phyloP scores from a whole-genome alignment of 2,113 vertebrate genomes.

The Perca flavescens region DNA sequence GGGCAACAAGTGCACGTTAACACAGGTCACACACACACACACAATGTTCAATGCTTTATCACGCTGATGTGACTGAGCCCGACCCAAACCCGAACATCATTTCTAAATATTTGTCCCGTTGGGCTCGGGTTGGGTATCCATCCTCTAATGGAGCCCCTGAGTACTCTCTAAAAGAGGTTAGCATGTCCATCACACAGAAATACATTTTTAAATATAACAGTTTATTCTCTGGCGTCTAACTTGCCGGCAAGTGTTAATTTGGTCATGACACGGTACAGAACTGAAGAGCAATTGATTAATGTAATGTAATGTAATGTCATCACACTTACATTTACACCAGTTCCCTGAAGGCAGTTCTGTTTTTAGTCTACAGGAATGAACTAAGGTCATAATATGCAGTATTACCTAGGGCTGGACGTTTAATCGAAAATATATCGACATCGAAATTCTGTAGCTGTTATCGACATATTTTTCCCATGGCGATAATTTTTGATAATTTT shows the following conservation, averaged over 20 bases:
- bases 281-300: conserved; percentile 18
- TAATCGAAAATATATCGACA: no score
- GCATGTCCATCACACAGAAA: conserved; percentile 13
- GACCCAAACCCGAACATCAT: no score
- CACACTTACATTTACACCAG: conserved; percentile 32
- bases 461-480: no score
- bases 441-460: no score
- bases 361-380: conserved; percentile 45
- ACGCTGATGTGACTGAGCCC: no score
- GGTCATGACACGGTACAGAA: conserved; percentile 6
- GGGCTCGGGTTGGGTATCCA: no score
- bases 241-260: conserved; percentile 49
- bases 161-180: conserved; percentile 6
- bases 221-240: conserved; percentile 24
- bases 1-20: no score
- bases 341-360: conserved; percentile 44
- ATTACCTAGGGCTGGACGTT: not conserved
- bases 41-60: no score
- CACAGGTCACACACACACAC: no score
- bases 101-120: no score
- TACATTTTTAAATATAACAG: conserved; percentile 16
- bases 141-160: conserved; percentile 12
- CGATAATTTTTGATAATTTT: no score
- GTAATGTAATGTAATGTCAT: no score
- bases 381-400: conserved; percentile 11